Conservation (phyloP, 92 coral and sea anemone species). For the Scolanthus callimorphus region DNA sequence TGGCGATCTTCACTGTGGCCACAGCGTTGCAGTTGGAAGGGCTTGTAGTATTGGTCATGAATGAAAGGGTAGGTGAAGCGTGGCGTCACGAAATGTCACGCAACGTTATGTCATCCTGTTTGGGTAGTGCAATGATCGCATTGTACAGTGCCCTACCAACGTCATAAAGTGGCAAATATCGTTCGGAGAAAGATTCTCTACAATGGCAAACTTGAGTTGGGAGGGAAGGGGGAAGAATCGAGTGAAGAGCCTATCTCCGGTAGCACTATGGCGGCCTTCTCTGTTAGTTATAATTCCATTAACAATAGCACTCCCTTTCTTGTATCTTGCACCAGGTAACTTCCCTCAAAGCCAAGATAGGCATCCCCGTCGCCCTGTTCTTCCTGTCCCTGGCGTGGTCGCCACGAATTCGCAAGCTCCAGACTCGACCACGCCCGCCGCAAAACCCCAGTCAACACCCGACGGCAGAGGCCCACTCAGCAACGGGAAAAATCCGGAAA, state of each 20-base stretch:
- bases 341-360: slow-evolving; percentile 2
- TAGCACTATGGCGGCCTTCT: too few species aligned
- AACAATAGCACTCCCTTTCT: too few species aligned
- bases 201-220: too few species aligned
- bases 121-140: too few species aligned
- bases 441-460: not conserved
- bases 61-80: slow-evolving; percentile 17
- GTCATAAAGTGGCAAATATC: too few species aligned
- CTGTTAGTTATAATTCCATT: too few species aligned
- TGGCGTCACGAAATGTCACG: too few species aligned
- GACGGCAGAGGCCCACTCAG: not conserved
- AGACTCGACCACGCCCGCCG: slow-evolving; percentile 21
- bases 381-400: slow-evolving; percentile 86
- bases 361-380: slow-evolving; percentile 52
- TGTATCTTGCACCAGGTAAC: slow-evolving; percentile 12
- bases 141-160: too few species aligned
- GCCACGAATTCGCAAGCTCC: slow-evolving; percentile 58
- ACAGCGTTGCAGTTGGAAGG: slow-evolving; percentile 55
- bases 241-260: too few species aligned
- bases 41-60: slow-evolving; percentile 27
- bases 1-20: slow-evolving; percentile 25
- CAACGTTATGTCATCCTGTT: too few species aligned
- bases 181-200: too few species aligned
- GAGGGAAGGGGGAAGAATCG: too few species aligned
- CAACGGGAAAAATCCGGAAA: not conserved